Base-by-base conservation (phyloP, 2,113 vertebrate genomes). In the Acanthisitta chloris region DNA sequence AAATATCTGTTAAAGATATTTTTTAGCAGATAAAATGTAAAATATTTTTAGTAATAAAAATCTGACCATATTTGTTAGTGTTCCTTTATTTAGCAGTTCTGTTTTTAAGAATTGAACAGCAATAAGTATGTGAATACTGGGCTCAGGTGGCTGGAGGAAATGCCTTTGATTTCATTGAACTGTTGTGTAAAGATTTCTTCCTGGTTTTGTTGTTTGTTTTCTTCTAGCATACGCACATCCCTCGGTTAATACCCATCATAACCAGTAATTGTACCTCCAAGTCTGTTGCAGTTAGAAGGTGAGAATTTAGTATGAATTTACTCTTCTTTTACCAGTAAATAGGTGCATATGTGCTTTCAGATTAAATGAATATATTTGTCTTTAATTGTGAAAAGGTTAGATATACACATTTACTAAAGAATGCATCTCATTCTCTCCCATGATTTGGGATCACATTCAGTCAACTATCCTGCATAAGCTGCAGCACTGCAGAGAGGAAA, bases 201-300 rank as follows among this genome's bases (percentile, higher is more conserved):
- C 36, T 77, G 12, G 1, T 86, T 59, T 81, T 36, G 52, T 51
- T 86, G 14, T 51, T 81, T 86, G 57, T 90, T 89, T 87, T 90
- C 38, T 97, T 95, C 17, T 93, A 99, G 99, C 98, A 99, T 82
- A 99, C 99, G 20, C 99, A 99, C 97, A 99, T 99, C 96, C 99
- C 99, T 40, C 98, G 99, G 69, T 98, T 99, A 95, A 99, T 99
- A 97, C 99, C 99, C 83, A 99, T 99, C 97, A 99, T 99, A 97
- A 99, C 99, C 94, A 99, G 99, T 97, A 99, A 99, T 97, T 99
- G 99, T 98, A 98, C 98, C 81, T 99, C 99, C 91, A 99, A 99
- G 94, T 99, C 99, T 70, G 99, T 99, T 18, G 99, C 99, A 31
- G 99, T 99, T 91, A 98, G 99, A 98, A 98, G 99, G 99, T 99